Evolutionary conservation across 2,113 vertebrate genomes (phyloP).

Genomic region (Microtus pennsylvanicus): DNA sequence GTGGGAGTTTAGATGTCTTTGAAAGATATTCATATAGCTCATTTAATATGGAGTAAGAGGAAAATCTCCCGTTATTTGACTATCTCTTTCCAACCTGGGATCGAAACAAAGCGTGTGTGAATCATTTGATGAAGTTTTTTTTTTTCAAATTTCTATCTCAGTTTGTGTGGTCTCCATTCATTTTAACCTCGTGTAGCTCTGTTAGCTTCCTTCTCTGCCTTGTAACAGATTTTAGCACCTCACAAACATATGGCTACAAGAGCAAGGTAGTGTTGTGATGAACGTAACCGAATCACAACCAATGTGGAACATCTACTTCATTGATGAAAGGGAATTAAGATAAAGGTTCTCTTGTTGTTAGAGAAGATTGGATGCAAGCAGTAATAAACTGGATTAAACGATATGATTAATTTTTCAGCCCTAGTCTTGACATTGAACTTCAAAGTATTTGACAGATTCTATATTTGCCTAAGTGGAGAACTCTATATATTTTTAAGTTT

Average conservation of each 20-base stretch:
- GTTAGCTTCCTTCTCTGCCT: constrained; percentile 31
- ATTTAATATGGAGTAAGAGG: not conserved
- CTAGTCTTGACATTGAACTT: constrained; percentile 58
- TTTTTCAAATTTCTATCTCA: not conserved
- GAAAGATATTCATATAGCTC: not conserved
- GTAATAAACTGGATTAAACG: constrained; percentile 63
- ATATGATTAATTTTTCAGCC: constrained; percentile 61
- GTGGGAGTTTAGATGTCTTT: not conserved
- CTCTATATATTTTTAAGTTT: not conserved
- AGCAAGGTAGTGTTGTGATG: constrained; percentile 51
- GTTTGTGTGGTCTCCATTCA: not conserved
- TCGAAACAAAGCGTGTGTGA: not conserved
- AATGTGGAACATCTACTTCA: constrained; percentile 57
- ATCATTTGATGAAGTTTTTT: not conserved
- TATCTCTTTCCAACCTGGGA: not conserved
- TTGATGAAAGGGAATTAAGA: constrained; percentile 50
- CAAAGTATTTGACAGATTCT: constrained; percentile 9
- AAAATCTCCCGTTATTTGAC: not conserved
- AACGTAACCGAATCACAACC: constrained; percentile 56
- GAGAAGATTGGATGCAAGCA: constrained; percentile 43
- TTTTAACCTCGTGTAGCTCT: not conserved
- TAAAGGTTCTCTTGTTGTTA: constrained; percentile 61
- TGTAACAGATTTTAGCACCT: constrained; percentile 46
- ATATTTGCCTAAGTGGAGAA: constrained; percentile 6
- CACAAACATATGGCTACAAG: constrained; percentile 64